Conservation (phyloP, 2,113 vertebrate species). For the Percina caprodes region DNA sequence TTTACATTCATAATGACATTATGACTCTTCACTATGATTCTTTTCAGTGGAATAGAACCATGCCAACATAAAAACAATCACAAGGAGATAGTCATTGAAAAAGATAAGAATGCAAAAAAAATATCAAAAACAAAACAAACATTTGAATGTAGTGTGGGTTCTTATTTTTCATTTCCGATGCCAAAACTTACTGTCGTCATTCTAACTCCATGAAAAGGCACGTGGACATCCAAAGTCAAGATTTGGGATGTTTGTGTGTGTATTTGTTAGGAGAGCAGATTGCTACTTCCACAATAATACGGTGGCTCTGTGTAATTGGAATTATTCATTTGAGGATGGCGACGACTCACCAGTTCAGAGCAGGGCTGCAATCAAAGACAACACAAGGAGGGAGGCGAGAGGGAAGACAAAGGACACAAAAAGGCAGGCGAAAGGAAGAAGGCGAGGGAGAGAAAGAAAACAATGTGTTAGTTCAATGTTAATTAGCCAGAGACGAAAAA, state of each 20-base stretch:
- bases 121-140: no score
- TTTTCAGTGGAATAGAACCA: no score
- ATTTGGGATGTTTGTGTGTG: conserved; percentile 1
- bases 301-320: conserved; percentile 40
- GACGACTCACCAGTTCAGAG: conserved; percentile 35
- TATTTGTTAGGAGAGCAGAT: conserved; percentile 23
- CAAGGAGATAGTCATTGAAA: no score
- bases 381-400: neutral
- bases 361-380: conserved; percentile 64
- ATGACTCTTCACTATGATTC: no score
- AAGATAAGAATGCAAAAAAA: no score
- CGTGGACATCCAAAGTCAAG: neutral
- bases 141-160: no score
- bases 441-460: conserved; percentile 19
- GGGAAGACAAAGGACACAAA: neutral
- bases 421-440: neutral
- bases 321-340: conserved; percentile 58
- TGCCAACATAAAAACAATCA: no score
- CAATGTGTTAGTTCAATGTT: conserved; percentile 69
- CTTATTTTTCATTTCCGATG: no score
- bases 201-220: neutral
- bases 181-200: no score
- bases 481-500: conserved; percentile 68
- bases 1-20: no score
- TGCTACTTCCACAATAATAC: conserved; percentile 36